Evolutionary conservation across 2,797 vertebrate species (phyloP), one percentile per base, ranked within the genome.

Genomic region (Pangasius krempfi): DNA sequence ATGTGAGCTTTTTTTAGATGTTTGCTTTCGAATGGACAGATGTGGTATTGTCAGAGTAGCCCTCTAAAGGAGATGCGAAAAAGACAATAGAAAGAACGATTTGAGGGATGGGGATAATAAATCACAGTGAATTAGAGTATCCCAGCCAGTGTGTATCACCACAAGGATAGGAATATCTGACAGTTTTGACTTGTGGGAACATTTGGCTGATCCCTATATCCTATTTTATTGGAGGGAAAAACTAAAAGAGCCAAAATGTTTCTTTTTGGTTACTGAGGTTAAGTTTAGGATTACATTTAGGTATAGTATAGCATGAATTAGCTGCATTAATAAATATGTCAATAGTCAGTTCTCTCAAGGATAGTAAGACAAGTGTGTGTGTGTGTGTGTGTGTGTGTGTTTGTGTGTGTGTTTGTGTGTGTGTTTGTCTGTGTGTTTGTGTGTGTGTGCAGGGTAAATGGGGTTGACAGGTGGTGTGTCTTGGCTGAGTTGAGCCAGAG

Each of bases 401-500:
- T 10, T 76, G 75, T 78, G 13, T 44, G 40, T 44, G 56, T 68
- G 84, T 76, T 84, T 52, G 47, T 60, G 56, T 68, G 84, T 76
- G 86, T 52, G 47, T 80, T 33, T 79, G 70, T 84, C 73, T 60
- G 82, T 88, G 86, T 84, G 22, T 85, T 64, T 50, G 70, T 87
- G 86, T 88, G 90, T 91, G 91, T 75, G 76, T 89, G 86, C 86
- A 82, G 76, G 66, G 80, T 92, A 92, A 93, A 91, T 92, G 72
- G 84, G 88, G 89, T 88, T 92, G 92, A 93, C 93, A 93, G 93
- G 92, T 94, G 92, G 92, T 87, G 87, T 92, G 88, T 87, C 88
- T 92, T 93, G 91, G 91, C 92, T 92, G 89, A 90, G 89, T 88
- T 92, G 91, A 91, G 88, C 90, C 82, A 82, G 78, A 90, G 89